These are phyloP conservation scores for Phaedon cochleariae DNA, from an alignment of 2,888 invertebrate species.

Conservation along the genomic window DNA sequence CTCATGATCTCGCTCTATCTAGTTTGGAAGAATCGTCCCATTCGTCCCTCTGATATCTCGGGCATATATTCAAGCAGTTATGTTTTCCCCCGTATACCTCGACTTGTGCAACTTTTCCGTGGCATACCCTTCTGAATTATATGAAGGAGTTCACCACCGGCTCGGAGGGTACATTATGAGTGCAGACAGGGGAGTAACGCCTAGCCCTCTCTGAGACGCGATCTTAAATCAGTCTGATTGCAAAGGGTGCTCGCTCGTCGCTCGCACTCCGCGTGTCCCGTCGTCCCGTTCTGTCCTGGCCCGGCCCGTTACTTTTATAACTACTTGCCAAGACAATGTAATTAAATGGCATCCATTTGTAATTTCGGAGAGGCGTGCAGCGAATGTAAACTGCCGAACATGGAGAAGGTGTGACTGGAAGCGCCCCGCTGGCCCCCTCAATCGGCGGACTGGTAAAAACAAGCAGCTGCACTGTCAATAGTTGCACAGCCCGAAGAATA, in stretches of 20 bases:
- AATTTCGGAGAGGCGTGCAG: conserved; percentile 61
- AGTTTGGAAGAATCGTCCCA: no score
- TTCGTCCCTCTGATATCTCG: no score
- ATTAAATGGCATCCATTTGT: conserved; percentile 64
- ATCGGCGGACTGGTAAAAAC: conserved; percentile 60
- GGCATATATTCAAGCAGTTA: no score
- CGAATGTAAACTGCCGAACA: conserved; percentile 62
- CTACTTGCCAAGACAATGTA: conserved; percentile 64
- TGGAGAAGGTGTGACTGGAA: conserved; percentile 63
- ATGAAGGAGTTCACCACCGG: conserved; percentile 13
- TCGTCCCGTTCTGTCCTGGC: conserved; percentile 41
- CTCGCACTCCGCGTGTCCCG: no score
- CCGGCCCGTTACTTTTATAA: conserved; percentile 61
- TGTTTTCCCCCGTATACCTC: background rate
- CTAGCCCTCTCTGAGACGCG: conserved; percentile 46
- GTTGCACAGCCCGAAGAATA: conserved; percentile 57
- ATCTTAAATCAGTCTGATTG: conserved; percentile 58
- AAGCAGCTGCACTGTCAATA: conserved; percentile 60
- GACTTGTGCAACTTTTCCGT: background rate
- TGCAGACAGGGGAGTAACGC: conserved; percentile 16
- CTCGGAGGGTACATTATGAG: conserved; percentile 20
- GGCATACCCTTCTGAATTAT: background rate
- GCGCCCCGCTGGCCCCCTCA: conserved; percentile 54
- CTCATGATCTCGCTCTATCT: no score
- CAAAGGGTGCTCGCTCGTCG: conserved; percentile 41